Evolutionary conservation across 2,888 invertebrate genomes (phyloP), one percentile per base, ranked within the genome.

Genomic region (Acanthococcus lagerstroemiae): DNA sequence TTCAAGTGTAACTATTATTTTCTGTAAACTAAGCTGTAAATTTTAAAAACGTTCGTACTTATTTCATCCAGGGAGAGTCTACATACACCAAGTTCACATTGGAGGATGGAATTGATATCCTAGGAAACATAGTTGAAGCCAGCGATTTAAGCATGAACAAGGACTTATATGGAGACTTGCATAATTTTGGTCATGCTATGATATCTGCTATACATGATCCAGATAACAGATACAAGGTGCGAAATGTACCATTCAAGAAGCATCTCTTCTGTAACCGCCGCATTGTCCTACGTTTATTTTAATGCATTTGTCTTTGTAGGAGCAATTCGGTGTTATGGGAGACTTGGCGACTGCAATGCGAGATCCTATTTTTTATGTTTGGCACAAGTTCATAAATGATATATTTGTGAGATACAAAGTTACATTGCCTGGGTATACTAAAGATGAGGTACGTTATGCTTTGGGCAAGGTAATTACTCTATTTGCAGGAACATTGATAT

Each of bases 331-430:
- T 50, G 85, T 88, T 37, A 89, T 90, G 82, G 89, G 88, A 0
- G 90, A 90, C 73, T 83, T 87, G 0, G 82, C 88, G 0, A 89
- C 89, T 0, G 87, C 90, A 0, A 90, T 90, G 89, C 80, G 90
- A 1, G 90, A 91, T 76, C 90, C 90, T 0, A 77, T 86, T 15
- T 90, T 90, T 79, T 90, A 90, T 78, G 83, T 87, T 74, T 90
- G 87, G 87, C 90, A 91, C 73, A 80, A 85, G 0, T 86, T 83
- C 74, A 78, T 90, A 25, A 87, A 91, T 72, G 84, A 87, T 70
- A 77, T 90, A 27, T 90, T 90, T 80, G 81, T 82, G 70, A 80
- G 83, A 69, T 84, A 85, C 76, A 90, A 90, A 76, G 78, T 78
- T 68, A 83, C 83, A 21, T 77, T 90, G 30, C 78, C 83, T 0